Evolutionary conservation across 2,113 vertebrate species (phyloP), one percentile per base, ranked within the genome.

Genomic region (Gallinago jamesoni): DNA sequence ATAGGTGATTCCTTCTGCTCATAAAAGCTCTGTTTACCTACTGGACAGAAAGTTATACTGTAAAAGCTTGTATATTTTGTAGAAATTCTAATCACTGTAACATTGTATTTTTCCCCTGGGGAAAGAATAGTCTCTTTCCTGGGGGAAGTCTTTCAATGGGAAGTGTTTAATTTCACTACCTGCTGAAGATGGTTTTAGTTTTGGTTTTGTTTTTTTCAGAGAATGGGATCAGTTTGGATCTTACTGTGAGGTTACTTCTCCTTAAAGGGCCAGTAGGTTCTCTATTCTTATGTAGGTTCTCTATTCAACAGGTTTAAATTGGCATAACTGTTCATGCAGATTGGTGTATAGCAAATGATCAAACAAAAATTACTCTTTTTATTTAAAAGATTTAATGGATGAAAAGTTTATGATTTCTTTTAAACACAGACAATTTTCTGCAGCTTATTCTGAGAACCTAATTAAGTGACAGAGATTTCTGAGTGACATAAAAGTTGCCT

Each of bases 391-490:
- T 48, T 33, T 69, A 77, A 35, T 21, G 7, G 0, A 7, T 82
- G 14, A 3, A 56, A 59, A 31, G 5, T 31, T 87, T 87, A 31
- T 13, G 85, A 48, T 86, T 91, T 93, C 39, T 86, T 97, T 97
- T 89, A 84, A 88, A 87, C 10, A 56, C 45, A 89, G 70, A 56
- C 3, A 72, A 55, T 76, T 96, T 97, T 75, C 66, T 90, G 50
- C 53, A 90, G 48, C 53, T 88, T 84, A 93, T 90, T 93, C 64
- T 96, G 55, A 87, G 35, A 83, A 94, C 17, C 33, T 96, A 62
- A 95, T 89, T 89, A 95, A 94, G 12, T 50, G 7, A 27, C 1
- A 10, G 35, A 43, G 56, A 92, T 21, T 96, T 96, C 39, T 79
- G 52, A 70, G 37, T 78, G 79, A 48, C 57, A 9, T 43, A 39